Percentiles rank a stretch among this genome's conserved stretches.
Evolutionary conservation across 2,888 invertebrate species (phyloP).

Genomic region (Aporophyla lueneburgensis): DNA sequence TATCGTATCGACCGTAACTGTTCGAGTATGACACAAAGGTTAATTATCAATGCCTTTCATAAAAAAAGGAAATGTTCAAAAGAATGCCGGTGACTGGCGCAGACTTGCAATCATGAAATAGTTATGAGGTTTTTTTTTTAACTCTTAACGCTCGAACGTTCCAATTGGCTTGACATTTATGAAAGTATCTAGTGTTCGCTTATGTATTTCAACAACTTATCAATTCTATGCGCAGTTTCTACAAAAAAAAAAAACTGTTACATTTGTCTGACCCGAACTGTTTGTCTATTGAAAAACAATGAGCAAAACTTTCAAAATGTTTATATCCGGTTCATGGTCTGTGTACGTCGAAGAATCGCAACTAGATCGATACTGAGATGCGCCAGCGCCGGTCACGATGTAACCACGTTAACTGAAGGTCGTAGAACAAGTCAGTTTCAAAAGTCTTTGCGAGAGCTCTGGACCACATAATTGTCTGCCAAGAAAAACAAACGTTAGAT

Average conservation of each 20-base stretch:
- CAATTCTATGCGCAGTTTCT: conserved; percentile 10
- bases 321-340: conserved; percentile 74
- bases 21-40: conserved; percentile 68
- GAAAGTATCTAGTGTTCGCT: conserved; percentile 45
- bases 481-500: conserved; percentile 80
- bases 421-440: conserved; percentile 67
- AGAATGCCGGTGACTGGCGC: conserved; percentile 60
- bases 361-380: conserved; percentile 68
- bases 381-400: conserved; percentile 68
- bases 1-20: conserved; percentile 71
- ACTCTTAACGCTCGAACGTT: conserved; percentile 29
- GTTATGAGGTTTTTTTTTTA: conserved; percentile 41
- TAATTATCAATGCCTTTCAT: conserved; percentile 73
- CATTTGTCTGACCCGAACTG: conserved; percentile 34
- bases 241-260: conserved; percentile 30
- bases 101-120: conserved; percentile 67
- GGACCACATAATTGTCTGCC: conserved; percentile 66
- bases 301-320: conserved; percentile 67
- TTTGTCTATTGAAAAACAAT: conserved; percentile 68
- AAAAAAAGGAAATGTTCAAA: conserved; percentile 70
- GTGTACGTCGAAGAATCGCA: conserved; percentile 72
- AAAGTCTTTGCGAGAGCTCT: conserved; percentile 74
- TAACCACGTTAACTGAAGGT: conserved; percentile 72
- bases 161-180: conserved; percentile 49
- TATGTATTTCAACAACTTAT: conserved; percentile 29